Conservation (phyloP, 2,113 vertebrate genomes). For the Tragelaphus imberbis region DNA sequence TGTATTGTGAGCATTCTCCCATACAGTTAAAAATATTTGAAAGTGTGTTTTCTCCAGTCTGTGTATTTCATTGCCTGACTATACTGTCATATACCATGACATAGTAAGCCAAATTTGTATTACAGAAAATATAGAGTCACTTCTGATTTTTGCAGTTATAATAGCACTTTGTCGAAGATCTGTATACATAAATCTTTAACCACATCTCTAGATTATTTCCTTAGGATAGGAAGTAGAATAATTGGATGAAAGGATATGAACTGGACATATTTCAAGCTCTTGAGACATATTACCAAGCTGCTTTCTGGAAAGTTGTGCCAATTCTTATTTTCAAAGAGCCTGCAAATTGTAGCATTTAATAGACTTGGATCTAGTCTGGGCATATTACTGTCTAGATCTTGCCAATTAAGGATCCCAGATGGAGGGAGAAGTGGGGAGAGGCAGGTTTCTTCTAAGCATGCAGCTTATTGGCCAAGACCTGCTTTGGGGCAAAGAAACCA, state of each 20-base stretch:
- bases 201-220: neutral
- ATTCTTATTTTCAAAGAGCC: slow-evolving; percentile 49
- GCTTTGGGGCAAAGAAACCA: neutral
- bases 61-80: neutral
- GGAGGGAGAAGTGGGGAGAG: neutral
- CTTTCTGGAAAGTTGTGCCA: slow-evolving; percentile 8
- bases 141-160: neutral
- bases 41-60: neutral
- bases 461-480: neutral
- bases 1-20: neutral
- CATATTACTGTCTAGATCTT: neutral
- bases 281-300: slow-evolving; percentile 8
- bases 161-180: neutral
- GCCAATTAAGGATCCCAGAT: neutral
- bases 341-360: neutral
- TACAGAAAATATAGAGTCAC: neutral
- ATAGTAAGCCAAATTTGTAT: neutral
- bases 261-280: slow-evolving; percentile 13
- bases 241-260: slow-evolving; percentile 9
- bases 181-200: neutral
- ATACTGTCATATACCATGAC: too few species aligned
- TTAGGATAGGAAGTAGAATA: slow-evolving; percentile 29
- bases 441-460: neutral
- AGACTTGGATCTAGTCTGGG: neutral
- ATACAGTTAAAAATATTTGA: neutral